These are phyloP conservation scores for Chrysocyon brachyurus DNA, from an alignment of 2,797 vertebrate species.

Conservation along the genomic window DNA sequence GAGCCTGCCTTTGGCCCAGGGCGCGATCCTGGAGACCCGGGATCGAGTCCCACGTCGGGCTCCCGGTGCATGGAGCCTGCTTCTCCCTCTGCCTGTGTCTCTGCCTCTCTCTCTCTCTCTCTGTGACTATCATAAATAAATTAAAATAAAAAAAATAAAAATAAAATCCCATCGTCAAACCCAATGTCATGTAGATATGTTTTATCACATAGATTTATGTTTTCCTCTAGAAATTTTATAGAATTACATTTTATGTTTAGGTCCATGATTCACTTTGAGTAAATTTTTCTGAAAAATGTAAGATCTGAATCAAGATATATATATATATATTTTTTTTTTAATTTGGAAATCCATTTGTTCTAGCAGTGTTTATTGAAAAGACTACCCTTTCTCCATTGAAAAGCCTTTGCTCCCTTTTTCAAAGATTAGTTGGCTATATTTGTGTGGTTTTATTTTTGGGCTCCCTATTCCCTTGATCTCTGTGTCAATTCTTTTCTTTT, in stretches of 20 bases:
- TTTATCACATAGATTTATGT: background rate
- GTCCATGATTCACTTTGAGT: constrained; percentile 3
- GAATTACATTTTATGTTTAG: background rate
- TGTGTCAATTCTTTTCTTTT: background rate
- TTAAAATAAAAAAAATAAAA: too few species aligned
- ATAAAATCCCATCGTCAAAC: background rate
- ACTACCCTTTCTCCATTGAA: background rate
- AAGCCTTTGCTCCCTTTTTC: background rate
- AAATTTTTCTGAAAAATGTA: constrained; percentile 45
- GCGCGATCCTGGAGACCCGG: too few species aligned
- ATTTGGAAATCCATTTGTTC: background rate
- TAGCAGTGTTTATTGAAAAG: background rate
- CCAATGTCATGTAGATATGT: background rate
- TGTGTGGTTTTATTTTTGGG: background rate
- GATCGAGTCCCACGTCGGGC: too few species aligned
- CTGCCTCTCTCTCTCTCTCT: too few species aligned
- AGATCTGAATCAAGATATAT: background rate
- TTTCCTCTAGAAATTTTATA: background rate
- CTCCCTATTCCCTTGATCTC: background rate
- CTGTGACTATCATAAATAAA: too few species aligned
- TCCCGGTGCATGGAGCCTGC: too few species aligned
- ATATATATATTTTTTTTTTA: too few species aligned
- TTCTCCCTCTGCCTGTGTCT: too few species aligned
- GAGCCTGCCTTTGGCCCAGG: too few species aligned
- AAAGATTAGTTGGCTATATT: background rate